A percentile compares a stretch with the other conserved stretches of the same genome.
Conservation (phyloP, 2,797 vertebrate species). For the Thaleichthys pacificus region DNA sequence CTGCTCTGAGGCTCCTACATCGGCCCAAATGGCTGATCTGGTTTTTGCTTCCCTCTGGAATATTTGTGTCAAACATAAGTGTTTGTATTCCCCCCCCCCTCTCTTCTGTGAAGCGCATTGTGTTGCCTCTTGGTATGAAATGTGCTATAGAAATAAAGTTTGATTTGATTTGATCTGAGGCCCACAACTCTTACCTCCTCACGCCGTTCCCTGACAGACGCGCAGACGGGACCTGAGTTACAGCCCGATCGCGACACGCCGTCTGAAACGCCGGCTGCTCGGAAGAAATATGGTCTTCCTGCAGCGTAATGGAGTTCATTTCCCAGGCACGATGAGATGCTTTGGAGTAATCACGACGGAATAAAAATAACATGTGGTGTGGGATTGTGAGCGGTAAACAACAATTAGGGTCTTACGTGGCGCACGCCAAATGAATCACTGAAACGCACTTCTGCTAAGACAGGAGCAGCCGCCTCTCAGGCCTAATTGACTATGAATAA, state of each 20-base stretch:
- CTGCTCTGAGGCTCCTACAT: too few relatives aligned
- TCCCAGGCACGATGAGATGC: conserved; percentile 55
- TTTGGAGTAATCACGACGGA: conserved; percentile 59
- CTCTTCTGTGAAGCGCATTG: too few relatives aligned
- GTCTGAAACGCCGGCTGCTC: conserved; percentile 40
- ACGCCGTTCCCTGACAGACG: neutral
- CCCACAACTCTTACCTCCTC: neutral
- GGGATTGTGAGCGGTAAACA: conserved; percentile 65
- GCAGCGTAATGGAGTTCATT: conserved; percentile 63
- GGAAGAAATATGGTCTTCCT: conserved; percentile 59
- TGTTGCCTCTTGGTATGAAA: too few relatives aligned
- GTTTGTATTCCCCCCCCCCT: too few relatives aligned
- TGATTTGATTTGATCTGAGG: neutral
- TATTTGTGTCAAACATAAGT: too few relatives aligned
- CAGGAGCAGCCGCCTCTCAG: conserved; percentile 61
- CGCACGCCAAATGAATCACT: conserved; percentile 66
- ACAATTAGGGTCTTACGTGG: conserved; percentile 66
- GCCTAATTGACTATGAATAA: conserved; percentile 75
- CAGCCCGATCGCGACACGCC: conserved; percentile 30
- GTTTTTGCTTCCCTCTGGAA: too few relatives aligned
- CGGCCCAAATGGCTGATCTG: too few relatives aligned
- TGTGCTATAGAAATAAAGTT: too few relatives aligned
- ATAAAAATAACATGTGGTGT: conserved; percentile 67
- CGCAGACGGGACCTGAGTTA: conserved; percentile 37
- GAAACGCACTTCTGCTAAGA: conserved; percentile 62